Evolutionary conservation across 1,140 invertebrate genomes (phyloP).

Genomic region (Drosophila nigrodunni): DNA sequence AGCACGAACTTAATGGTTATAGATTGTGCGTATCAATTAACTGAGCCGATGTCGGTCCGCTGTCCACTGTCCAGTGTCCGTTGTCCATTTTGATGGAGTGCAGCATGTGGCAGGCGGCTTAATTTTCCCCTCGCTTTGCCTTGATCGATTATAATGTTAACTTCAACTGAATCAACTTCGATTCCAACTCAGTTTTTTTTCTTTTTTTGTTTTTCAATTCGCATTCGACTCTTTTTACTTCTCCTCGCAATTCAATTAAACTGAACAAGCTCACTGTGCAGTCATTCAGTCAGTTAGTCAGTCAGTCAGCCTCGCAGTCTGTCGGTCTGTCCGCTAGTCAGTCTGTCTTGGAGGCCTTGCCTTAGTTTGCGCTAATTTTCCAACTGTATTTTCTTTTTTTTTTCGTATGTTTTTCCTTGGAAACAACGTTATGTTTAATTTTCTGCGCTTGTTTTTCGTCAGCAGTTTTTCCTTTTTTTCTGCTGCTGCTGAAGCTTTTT

Average conservation of each 20-base stretch:
- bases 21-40: conserved; percentile 79
- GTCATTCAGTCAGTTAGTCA: conserved; percentile 8
- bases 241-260: conserved; percentile 73
- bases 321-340: conserved; percentile 6
- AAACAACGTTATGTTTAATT: conserved; percentile 73
- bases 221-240: conserved; percentile 37
- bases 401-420: conserved; percentile 34
- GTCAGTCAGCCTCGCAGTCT: background rate
- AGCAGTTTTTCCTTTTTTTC: conserved; percentile 26
- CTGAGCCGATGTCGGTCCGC: conserved; percentile 28
- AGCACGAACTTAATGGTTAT: conserved; percentile 69
- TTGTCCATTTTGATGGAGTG: conserved; percentile 71
- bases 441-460: conserved; percentile 72
- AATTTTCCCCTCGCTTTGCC: conserved; percentile 74
- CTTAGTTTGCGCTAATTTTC: conserved; percentile 74
- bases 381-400: conserved; percentile 57
- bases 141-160: conserved; percentile 84
- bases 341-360: conserved; percentile 55
- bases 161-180: conserved; percentile 50
- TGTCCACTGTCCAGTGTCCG: conserved; percentile 34
- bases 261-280: conserved; percentile 69
- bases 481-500: conserved; percentile 47
- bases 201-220: conserved; percentile 35
- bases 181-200: conserved; percentile 24
- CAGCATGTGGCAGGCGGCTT: conserved; percentile 55